Evolutionary conservation across 2,888 invertebrate species (phyloP).

Genomic region (Troides helena): DNA sequence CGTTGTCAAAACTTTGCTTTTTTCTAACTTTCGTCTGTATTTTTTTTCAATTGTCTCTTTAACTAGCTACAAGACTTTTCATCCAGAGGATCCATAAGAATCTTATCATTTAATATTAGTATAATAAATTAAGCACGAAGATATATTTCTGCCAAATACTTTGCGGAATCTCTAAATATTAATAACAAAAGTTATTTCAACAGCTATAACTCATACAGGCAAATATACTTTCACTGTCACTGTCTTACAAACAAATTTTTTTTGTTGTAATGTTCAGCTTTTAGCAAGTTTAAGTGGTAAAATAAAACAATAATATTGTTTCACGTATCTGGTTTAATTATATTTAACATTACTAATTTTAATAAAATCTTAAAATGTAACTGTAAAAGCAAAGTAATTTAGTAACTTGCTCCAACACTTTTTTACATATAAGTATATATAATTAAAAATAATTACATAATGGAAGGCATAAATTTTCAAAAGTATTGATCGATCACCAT

Average conservation of each 20-base stretch:
- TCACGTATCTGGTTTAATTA: not conserved
- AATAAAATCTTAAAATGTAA: not conserved
- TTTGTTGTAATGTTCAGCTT: too few species aligned
- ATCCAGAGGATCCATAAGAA: too few species aligned
- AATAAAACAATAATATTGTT: not conserved
- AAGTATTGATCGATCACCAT: not conserved
- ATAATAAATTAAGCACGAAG: too few species aligned
- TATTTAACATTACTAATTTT: not conserved
- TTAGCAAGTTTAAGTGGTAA: not conserved
- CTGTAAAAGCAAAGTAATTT: not conserved
- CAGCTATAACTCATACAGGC: too few species aligned
- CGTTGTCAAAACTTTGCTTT: constrained; percentile 8
- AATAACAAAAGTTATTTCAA: too few species aligned
- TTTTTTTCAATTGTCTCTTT: not conserved
- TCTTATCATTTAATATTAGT: too few species aligned
- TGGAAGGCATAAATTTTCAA: not conserved
- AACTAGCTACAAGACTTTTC: too few species aligned
- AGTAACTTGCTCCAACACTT: not conserved
- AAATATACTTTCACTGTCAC: too few species aligned
- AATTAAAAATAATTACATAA: not conserved
- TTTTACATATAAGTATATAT: not conserved
- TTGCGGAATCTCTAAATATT: too few species aligned
- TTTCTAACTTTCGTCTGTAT: not conserved
- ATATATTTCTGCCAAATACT: too few species aligned
- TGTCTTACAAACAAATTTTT: too few species aligned